Evolutionary conservation across 2,113 vertebrate genomes (phyloP).

Genomic region (Cyanoderma ruficeps): DNA sequence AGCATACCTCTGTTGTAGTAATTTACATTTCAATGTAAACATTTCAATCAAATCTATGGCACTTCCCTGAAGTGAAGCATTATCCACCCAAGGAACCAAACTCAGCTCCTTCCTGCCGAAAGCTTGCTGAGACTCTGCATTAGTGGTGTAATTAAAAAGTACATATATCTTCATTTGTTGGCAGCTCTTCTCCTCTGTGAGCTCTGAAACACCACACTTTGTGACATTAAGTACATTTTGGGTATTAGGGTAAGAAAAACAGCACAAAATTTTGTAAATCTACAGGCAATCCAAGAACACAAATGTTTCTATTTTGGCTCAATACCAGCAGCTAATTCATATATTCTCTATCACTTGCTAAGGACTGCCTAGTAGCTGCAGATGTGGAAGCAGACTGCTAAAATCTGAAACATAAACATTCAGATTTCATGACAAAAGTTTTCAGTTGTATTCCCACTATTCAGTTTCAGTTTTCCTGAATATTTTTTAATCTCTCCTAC

Average conservation of each 20-base stretch:
- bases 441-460: neutral
- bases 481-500: neutral
- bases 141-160: neutral
- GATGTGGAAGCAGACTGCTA: neutral
- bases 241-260: neutral
- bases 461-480: neutral
- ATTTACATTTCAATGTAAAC: neutral
- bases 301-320: constrained; percentile 16
- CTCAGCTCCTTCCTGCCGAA: neutral
- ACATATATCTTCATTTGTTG: neutral
- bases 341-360: constrained; percentile 27
- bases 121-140: neutral
- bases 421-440: neutral
- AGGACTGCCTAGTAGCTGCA: neutral
- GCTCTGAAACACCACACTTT: neutral
- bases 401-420: neutral
- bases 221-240: neutral
- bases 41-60: neutral
- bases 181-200: neutral
- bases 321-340: neutral
- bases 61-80: neutral
- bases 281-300: neutral
- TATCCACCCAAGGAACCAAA: neutral
- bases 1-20: neutral
- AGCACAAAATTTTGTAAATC: neutral